These are phyloP conservation scores for Stenichneumon culpator DNA, from an alignment of 2,888 invertebrate genomes.

Conservation along the genomic window DNA sequence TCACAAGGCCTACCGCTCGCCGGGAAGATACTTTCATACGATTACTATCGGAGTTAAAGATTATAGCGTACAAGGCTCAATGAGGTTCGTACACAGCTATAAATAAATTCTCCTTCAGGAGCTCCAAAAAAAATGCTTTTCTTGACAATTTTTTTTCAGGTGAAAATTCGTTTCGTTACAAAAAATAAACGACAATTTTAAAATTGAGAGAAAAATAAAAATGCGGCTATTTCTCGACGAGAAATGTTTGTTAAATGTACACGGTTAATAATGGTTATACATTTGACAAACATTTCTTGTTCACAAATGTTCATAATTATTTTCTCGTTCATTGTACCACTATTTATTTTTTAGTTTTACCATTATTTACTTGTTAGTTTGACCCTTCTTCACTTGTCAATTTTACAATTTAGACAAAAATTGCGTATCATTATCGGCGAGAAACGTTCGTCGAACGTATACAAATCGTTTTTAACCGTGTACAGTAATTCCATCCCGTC, in stretches of 20 bases:
- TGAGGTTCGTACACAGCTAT: no score
- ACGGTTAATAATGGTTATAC: not conserved
- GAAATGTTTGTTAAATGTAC: not conserved
- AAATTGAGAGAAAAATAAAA: not conserved
- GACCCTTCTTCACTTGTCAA: not conserved
- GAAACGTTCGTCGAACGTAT: not conserved
- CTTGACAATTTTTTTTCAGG: no score
- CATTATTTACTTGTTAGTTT: no score
- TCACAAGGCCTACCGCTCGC: conserved; percentile 1
- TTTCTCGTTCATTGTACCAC: not conserved
- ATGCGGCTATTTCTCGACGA: not conserved
- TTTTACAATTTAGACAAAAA: not conserved
- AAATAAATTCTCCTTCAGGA: no score
- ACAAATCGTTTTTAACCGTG: not conserved
- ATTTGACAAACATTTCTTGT: not conserved
- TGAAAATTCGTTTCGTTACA: not conserved
- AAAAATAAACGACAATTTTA: not conserved
- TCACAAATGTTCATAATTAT: not conserved
- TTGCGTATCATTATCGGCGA: not conserved
- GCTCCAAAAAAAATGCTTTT: no score
- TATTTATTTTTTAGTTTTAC: no score
- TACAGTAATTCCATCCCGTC: conserved; percentile 18
- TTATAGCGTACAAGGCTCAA: not conserved
- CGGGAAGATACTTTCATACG: conserved; percentile 1
- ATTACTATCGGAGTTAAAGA: not conserved